Conservation (phyloP, 2,888 invertebrate species). For the Macrosiphum euphorbiae region DNA sequence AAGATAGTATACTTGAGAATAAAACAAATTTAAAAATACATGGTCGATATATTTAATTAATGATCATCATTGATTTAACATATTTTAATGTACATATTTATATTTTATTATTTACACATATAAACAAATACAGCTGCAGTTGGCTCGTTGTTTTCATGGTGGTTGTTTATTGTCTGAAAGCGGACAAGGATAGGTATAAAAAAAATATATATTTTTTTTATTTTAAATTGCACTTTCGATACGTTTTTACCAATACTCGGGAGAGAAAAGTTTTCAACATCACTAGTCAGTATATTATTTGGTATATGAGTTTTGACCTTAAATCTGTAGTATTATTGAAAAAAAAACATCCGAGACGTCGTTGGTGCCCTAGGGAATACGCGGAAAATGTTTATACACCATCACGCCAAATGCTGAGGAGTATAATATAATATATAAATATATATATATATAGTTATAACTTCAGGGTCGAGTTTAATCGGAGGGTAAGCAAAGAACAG, state of each 20-base stretch:
- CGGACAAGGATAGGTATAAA: background rate
- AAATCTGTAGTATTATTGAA: slow-evolving; percentile 29
- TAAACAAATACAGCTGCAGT: background rate
- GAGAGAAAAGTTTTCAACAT: slow-evolving; percentile 6
- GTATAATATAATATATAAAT: background rate
- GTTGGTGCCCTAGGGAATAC: slow-evolving; percentile 1
- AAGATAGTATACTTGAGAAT: background rate
- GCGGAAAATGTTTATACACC: slow-evolving; percentile 13
- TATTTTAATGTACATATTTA: background rate
- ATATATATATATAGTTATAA: background rate
- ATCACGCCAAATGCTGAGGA: background rate
- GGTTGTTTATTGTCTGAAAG: background rate
- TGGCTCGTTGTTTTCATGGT: background rate
- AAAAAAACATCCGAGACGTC: slow-evolving; percentile 28
- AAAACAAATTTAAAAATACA: background rate
- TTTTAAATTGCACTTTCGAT: background rate
- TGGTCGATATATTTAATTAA: background rate
- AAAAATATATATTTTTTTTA: background rate
- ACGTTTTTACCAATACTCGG: background rate
- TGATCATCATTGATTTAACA: background rate
- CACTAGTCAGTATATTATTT: background rate
- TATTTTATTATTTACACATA: background rate
- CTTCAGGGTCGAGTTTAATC: slow-evolving; percentile 6
- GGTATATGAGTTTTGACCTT: background rate
- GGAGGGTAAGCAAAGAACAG: background rate